These are phyloP conservation scores for Drosophila aldrichi DNA, from an alignment of 2,888 invertebrate species.

Conservation along the genomic window DNA sequence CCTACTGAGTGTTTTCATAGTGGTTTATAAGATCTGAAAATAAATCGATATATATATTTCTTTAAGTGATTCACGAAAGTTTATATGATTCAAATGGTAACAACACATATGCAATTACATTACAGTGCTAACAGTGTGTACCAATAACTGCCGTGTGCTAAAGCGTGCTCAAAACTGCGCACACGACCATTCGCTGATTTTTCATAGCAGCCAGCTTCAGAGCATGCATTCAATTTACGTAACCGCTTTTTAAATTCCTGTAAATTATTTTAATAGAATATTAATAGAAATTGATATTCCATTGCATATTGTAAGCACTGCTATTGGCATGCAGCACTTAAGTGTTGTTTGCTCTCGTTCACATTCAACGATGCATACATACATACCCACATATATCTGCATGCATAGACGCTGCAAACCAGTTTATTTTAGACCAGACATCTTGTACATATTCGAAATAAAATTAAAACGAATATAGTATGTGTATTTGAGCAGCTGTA, in stretches of 20 bases:
- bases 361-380: background rate
- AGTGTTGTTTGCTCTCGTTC: background rate
- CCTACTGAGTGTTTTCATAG: no score
- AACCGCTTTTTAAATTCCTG: slow-evolving; percentile 28
- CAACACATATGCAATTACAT: background rate
- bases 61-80: background rate
- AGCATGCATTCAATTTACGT: background rate
- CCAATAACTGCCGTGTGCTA: background rate
- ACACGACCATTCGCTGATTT: background rate
- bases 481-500: slow-evolving; percentile 37
- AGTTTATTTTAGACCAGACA: slow-evolving; percentile 30
- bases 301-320: background rate
- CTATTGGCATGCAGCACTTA: background rate
- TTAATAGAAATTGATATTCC: background rate
- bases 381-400: slow-evolving; percentile 5
- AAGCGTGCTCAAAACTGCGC: slow-evolving; percentile 4
- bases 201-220: slow-evolving; percentile 14
- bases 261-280: background rate
- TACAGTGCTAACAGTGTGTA: background rate
- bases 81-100: background rate
- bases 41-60: background rate
- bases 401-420: slow-evolving; percentile 5
- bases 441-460: slow-evolving; percentile 21
- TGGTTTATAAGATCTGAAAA: background rate
- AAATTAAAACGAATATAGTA: slow-evolving; percentile 13